Evolutionary conservation across 2,888 invertebrate species (phyloP), one percentile per base, ranked within the genome.

Genomic region (Cactoblastis cactorum): DNA sequence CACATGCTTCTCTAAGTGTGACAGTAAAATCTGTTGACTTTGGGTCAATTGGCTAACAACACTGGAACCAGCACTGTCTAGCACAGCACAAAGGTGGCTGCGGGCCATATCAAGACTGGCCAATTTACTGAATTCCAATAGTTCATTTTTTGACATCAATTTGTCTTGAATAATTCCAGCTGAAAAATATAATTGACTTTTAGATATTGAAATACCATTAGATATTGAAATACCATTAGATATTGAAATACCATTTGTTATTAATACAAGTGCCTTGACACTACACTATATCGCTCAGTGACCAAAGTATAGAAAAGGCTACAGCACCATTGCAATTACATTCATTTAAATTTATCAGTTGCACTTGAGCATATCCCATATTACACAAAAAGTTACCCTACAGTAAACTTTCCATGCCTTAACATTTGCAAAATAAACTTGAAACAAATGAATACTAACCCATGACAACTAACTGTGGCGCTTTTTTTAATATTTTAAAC

Each of bases 151-250:
- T 55, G 92, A 94, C 60, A 96, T 63, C 22, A 96, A 76, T 52
- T 86, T 90, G 43, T 93, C 92, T 64, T 96, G 93, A 47, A 94
- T 90, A 54, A 96, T 92, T n/a, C 93, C 96, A 74, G 92, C 94
- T 94, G 79, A 38, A 85, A 85, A 38, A 55, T 50, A 55, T 49
- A 53, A 54, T 60, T 81, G 45, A 28, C 37, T 46, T 33, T n/a
- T n/a, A n/a, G n/a, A n/a, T n/a, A n/a, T n/a, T n/a, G n/a, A n/a
- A n/a, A n/a, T n/a, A n/a, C n/a, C n/a, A n/a, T n/a, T n/a, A n/a
- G n/a, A n/a, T n/a, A n/a, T n/a, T n/a, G n/a, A n/a, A n/a, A n/a
- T n/a, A n/a, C n/a, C n/a, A n/a, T n/a, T n/a, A n/a, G n/a, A n/a
- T n/a, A n/a, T n/a, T n/a, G n/a, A n/a, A n/a, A n/a, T n/a, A n/a